phyloP scores from a whole-genome alignment of 1,140 invertebrate species.

The Centruroides vittatus region DNA sequence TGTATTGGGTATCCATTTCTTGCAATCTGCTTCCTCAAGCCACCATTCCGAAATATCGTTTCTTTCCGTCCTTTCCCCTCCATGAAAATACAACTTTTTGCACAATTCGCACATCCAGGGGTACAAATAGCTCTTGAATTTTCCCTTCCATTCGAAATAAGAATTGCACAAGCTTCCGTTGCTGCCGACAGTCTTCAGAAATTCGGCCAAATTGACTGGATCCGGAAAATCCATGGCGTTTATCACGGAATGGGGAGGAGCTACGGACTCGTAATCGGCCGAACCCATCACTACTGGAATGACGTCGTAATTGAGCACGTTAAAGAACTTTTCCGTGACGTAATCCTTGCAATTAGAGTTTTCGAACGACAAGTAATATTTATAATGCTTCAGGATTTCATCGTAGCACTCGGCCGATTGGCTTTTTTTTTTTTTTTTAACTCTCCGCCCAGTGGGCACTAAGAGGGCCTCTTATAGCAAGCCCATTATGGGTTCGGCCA shows the following conservation, averaged over 20 bases:
- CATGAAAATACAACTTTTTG: neutral
- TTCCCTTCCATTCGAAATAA: conserved; percentile 12
- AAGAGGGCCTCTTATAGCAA: too few relatives aligned
- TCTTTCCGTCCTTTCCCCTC: neutral
- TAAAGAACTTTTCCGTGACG: conserved; percentile 45
- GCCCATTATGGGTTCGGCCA: too few relatives aligned
- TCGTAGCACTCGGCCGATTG: conserved; percentile 31
- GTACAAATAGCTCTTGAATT: neutral
- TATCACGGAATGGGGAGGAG: conserved; percentile 19
- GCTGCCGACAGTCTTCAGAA: conserved; percentile 3
- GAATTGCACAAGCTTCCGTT: conserved; percentile 6
- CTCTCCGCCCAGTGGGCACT: conserved; percentile 34
- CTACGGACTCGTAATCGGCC: conserved; percentile 13
- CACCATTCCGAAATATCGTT: conserved; percentile 9
- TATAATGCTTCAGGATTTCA: conserved; percentile 37
- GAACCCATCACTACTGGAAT: conserved; percentile 21
- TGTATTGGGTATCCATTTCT: neutral
- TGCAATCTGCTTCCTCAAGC: conserved; percentile 2
- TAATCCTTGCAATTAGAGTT: conserved; percentile 55
- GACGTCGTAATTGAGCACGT: conserved; percentile 18
- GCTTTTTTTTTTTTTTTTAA: too few relatives aligned
- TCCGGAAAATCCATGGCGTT: conserved; percentile 14
- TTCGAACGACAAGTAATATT: conserved; percentile 62
- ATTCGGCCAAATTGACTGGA: conserved; percentile 16
- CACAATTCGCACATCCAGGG: conserved; percentile 8